Conservation (phyloP, 2,797 vertebrate genomes). For the Spatula versicolor region DNA sequence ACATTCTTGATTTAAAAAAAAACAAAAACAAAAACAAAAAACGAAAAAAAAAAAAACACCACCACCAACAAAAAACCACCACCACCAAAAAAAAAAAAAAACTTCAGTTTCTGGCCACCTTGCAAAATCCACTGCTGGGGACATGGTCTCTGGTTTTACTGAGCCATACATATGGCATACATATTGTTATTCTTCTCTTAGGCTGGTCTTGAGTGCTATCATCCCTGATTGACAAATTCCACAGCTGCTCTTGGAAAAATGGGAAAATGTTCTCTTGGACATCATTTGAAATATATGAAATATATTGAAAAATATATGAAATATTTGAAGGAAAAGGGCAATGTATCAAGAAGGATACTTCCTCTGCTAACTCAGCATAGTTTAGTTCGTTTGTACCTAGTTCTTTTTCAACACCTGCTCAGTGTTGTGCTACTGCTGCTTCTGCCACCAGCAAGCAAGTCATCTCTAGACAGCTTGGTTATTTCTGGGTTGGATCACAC, state of each 20-base stretch:
- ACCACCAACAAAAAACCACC: too few species aligned
- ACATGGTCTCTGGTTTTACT: neutral
- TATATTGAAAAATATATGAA: too few species aligned
- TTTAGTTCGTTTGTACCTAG: neutral
- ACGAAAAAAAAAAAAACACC: too few species aligned
- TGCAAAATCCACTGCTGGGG: neutral
- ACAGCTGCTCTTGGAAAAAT: neutral
- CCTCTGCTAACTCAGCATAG: neutral
- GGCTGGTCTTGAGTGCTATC: neutral
- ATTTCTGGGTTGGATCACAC: neutral
- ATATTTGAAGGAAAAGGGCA: neutral
- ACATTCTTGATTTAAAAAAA: neutral
- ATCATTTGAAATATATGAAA: neutral
- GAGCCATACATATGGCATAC: accelerated
- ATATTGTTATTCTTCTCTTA: neutral
- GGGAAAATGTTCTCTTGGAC: neutral
- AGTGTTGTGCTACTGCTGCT: neutral
- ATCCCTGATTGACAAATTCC: neutral
- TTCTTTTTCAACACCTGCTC: neutral
- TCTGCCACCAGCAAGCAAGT: neutral
- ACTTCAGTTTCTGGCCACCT: neutral
- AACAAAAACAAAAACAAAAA: too few species aligned
- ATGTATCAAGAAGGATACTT: neutral
- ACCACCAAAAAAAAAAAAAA: too few species aligned
- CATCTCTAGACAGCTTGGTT: neutral